Evolutionary conservation across 2,888 invertebrate species (phyloP).

Genomic region (Biston stratarius): DNA sequence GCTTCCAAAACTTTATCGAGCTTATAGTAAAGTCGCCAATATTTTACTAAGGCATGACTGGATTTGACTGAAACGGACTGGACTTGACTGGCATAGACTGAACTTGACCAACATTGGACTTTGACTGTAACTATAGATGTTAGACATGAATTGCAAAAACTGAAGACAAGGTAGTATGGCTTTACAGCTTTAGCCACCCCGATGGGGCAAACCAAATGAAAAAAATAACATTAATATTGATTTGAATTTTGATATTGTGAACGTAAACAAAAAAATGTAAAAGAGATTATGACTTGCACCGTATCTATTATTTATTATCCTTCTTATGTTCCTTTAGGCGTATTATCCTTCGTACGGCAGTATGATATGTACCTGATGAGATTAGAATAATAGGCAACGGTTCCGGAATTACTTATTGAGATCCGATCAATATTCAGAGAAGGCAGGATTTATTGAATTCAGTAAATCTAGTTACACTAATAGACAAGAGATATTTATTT

Average conservation of each 20-base stretch:
- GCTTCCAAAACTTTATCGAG: no score
- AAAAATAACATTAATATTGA: no score
- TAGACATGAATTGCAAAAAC: no score
- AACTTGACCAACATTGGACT: no score
- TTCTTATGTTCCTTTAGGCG: constrained; percentile 47
- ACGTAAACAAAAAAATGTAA: not conserved
- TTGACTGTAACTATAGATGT: no score
- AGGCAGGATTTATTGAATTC: constrained; percentile 33
- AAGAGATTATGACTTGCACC: constrained; percentile 25
- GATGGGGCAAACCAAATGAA: no score
- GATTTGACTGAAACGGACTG: no score
- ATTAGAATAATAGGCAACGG: constrained; percentile 45
- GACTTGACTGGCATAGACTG: no score
- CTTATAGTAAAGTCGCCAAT: no score
- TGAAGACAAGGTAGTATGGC: no score
- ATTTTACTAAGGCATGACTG: no score
- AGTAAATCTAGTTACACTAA: constrained; percentile 31
- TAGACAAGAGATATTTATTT: constrained; percentile 7
- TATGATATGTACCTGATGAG: constrained; percentile 46
- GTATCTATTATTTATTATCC: constrained; percentile 28
- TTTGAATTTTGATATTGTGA: not conserved
- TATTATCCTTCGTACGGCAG: constrained; percentile 39
- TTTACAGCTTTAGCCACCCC: no score
- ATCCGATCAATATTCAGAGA: constrained; percentile 39
- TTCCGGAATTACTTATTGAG: constrained; percentile 36